phyloP scores from a whole-genome alignment of 1,140 invertebrate genomes.

The Nomia melanderi region DNA sequence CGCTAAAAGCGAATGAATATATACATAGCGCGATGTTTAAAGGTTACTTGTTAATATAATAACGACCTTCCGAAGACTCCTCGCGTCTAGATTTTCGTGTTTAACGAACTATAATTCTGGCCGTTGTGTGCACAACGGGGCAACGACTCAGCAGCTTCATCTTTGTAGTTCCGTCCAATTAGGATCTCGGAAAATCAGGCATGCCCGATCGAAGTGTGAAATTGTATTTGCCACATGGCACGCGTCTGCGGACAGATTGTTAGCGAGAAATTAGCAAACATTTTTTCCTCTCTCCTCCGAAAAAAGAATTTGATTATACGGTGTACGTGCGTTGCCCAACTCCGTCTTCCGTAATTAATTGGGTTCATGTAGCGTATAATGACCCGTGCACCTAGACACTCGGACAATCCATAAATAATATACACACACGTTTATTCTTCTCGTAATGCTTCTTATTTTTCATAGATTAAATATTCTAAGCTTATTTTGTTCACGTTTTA shows the following conservation, averaged over 20 bases:
- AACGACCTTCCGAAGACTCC: no score
- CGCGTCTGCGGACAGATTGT: conserved; percentile 59
- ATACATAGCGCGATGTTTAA: background rate
- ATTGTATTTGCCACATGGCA: conserved; percentile 70
- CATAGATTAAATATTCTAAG: no score
- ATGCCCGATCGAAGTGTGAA: conserved; percentile 64
- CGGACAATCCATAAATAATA: background rate
- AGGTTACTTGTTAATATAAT: background rate
- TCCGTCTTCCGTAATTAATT: background rate
- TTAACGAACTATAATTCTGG: background rate
- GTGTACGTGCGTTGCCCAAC: background rate
- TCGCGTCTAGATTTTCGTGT: no score
- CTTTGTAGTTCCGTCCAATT: conserved; percentile 59
- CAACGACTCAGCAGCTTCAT: conserved; percentile 45
- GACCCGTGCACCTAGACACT: background rate
- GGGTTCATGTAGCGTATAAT: no score
- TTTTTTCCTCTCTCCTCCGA: background rate
- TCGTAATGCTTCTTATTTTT: no score
- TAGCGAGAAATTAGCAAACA: conserved; percentile 42
- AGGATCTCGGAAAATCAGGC: conserved; percentile 64
- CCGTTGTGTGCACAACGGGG: conserved; percentile 19
- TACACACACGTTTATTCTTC: no score
- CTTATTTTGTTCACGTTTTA: no score
- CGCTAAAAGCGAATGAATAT: background rate
- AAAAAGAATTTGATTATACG: background rate